Conservation (phyloP, 1,140 invertebrate genomes). For the Wasmannia auropunctata region DNA sequence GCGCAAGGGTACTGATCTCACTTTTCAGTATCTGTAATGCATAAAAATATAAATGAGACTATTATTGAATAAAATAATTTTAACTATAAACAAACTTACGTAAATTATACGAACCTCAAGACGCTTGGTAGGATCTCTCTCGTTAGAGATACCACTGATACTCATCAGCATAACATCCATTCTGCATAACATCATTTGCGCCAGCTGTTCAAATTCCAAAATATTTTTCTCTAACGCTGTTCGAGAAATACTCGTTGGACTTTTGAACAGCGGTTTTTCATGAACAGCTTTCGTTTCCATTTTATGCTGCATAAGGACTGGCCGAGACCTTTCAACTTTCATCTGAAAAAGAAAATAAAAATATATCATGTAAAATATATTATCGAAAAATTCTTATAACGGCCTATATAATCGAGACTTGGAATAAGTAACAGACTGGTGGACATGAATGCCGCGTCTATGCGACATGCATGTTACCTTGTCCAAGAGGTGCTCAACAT, state of each 20-base stretch:
- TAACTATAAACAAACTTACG: neutral
- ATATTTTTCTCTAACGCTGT: constrained; percentile 84
- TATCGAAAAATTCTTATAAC: neutral
- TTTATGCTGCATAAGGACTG: constrained; percentile 56
- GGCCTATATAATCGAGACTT: neutral
- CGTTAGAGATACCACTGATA: constrained; percentile 88
- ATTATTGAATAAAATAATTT: constrained; percentile 1
- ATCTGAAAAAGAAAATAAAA: constrained; percentile 60
- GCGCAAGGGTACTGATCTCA: constrained; percentile 89
- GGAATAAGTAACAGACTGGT: constrained; percentile 21
- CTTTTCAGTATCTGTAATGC: constrained; percentile 87
- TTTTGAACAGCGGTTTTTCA: constrained; percentile 57
- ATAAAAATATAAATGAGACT: constrained; percentile 38
- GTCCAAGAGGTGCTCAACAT: constrained; percentile 79
- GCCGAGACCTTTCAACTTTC: constrained; percentile 57
- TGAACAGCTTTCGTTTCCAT: constrained; percentile 31
- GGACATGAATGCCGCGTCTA: neutral
- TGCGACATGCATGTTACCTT: constrained; percentile 77
- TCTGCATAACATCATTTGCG: constrained; percentile 88
- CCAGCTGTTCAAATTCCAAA: constrained; percentile 86
- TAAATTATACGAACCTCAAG: constrained; percentile 85
- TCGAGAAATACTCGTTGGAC: constrained; percentile 72
- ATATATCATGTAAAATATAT: neutral
- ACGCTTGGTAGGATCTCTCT: constrained; percentile 88
- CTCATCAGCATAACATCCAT: constrained; percentile 89